A percentile compares a stretch with the other conserved stretches of the same genome.
These are phyloP conservation scores for Spilarctia lutea DNA, from an alignment of 2,888 invertebrate species.

Conservation along the genomic window DNA sequence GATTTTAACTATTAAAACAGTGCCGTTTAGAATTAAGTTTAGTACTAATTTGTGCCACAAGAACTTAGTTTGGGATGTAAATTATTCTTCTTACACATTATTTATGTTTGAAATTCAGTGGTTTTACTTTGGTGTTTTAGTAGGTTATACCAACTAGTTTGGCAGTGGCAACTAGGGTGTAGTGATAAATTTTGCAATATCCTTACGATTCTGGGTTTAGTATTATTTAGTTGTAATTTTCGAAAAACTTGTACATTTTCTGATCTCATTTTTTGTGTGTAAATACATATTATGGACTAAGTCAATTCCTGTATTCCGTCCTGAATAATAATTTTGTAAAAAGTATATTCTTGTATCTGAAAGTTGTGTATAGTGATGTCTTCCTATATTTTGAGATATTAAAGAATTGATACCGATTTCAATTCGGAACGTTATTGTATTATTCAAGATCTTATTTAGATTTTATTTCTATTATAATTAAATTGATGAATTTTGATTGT, in stretches of 20 bases:
- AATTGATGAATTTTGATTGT: conserved; percentile 41
- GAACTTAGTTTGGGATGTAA: conserved; percentile 14
- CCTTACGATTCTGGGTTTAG: conserved; percentile 53
- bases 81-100: conserved; percentile 23
- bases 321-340: conserved; percentile 49
- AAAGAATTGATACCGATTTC: conserved; percentile 29
- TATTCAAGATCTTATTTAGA: conserved; percentile 53
- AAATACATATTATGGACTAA: conserved; percentile 68
- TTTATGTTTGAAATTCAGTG: conserved; percentile 39
- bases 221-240: conserved; percentile 61
- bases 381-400: conserved; percentile 43
- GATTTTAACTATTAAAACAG: conserved; percentile 69
- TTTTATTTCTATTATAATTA: conserved; percentile 53
- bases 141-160: conserved; percentile 24
- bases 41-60: conserved; percentile 23
- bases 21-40: conserved; percentile 63
- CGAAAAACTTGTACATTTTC: conserved; percentile 76
- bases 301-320: conserved; percentile 61
- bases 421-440: conserved; percentile 40
- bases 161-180: conserved; percentile 41
- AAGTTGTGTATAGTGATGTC: conserved; percentile 53
- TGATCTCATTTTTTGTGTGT: conserved; percentile 81
- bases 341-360: conserved; percentile 40
- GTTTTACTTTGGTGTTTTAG: conserved; percentile 17
- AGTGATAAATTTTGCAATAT: conserved; percentile 52